Base-by-base conservation (phyloP, 2,888 invertebrate genomes). In the Hydroisotoma schaefferi region DNA sequence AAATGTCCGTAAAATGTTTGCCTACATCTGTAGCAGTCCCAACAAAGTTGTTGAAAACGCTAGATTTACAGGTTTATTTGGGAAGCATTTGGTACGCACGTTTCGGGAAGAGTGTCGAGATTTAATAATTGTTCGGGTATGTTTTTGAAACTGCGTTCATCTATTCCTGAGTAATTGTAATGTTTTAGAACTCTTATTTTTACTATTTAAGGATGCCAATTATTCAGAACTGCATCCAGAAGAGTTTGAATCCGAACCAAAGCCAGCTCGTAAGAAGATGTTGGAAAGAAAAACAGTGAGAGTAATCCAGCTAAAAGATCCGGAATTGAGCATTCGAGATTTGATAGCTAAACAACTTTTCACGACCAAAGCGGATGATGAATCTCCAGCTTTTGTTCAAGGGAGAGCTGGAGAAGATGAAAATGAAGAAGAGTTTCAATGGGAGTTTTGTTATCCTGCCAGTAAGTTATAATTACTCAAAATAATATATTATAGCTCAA, bases 1-100 rank as follows among this genome's bases (percentile, higher is more conserved):
- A 5, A 61, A 61, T 46, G 51, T 57, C 2, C 27, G 63, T 8
- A 55, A 49, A 33, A 38, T 65, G 20, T 59, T 67, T 33, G 22
- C 57, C 1, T 51, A 51, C 25, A 22, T 66, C 4, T 22, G 25
- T n/a, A 26, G 15, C 18, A 55, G 48, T 20, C 63, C 63, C 15
- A 48, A 38, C n/a, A 46, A 60, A 22, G 18, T 48, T 5, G 54
- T 46, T 10, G 62, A 65, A 27, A 43, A 57, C 8, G 49, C 46
- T 2, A 38, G 49, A 27, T 28, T 65, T 10, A 49, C 57, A 51
- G 43, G 37, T 26, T 29, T 33, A 27, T 63, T 58, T 49, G 66
- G 66, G 12, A 66, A 66, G 44, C 54, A 57, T 29, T 12, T 58
- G 20, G 33, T 57, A 23, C 44, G 38, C 18, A 43, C 28, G 37